Conservation (phyloP, 2,888 invertebrate species). For the Lasioglossum marginatum region DNA sequence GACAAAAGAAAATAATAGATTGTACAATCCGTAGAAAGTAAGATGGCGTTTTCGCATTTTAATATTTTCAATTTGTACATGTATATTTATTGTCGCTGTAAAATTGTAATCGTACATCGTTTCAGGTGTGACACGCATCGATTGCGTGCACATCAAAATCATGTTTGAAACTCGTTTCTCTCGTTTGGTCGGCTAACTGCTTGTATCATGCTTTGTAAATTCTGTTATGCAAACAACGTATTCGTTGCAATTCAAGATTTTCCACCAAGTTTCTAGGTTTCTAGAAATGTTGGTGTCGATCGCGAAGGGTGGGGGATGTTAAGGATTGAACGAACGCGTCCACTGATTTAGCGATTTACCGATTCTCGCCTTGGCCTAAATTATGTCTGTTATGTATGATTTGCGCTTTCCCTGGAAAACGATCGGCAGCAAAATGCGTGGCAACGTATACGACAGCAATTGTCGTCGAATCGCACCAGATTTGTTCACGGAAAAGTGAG, state of each 20-base stretch:
- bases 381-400: slow-evolving; percentile 30
- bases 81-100: slow-evolving; percentile 12
- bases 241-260: neutral
- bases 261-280: neutral
- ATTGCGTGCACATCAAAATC: neutral
- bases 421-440: slow-evolving; percentile 37
- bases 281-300: neutral
- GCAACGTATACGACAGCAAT: neutral
- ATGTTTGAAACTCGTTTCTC: slow-evolving; percentile 1
- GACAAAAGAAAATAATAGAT: neutral
- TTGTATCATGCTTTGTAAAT: neutral
- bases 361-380: slow-evolving; percentile 69
- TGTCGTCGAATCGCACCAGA: slow-evolving; percentile 13
- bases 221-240: neutral
- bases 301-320: slow-evolving; percentile 36
- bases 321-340: slow-evolving; percentile 54
- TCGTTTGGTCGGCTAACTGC: neutral
- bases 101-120: slow-evolving; percentile 18
- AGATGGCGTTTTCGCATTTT: neutral
- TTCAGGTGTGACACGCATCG: neutral
- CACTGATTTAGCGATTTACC: slow-evolving; percentile 21
- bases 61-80: slow-evolving; percentile 24
- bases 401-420: slow-evolving; percentile 31
- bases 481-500: slow-evolving; percentile 10
- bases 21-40: neutral